Percentiles rank a stretch among this genome's conserved stretches.
Conservation (phyloP, 2,888 invertebrate species). For the Drosophila meridionalis region DNA sequence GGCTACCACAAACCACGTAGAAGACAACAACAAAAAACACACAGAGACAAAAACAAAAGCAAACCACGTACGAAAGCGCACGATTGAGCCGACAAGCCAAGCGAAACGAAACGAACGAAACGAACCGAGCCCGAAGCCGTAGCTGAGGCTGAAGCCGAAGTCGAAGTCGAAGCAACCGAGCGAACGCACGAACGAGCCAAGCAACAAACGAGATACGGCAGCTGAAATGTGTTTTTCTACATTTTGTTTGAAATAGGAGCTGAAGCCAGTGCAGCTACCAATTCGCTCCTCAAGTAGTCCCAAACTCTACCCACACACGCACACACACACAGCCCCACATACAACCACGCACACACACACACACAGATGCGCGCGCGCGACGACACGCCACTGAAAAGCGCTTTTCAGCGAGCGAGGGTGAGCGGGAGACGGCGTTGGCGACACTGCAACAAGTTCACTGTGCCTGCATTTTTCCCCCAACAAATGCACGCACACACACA, state of each 20-base stretch:
- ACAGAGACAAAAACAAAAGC: conserved; percentile 18
- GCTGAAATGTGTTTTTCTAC: conserved; percentile 84
- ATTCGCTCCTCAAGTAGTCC: conserved; percentile 85
- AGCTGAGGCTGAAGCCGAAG: conserved; percentile 27
- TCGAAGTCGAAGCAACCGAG: conserved; percentile 10
- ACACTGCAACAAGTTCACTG: conserved; percentile 79
- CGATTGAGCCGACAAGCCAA: conserved; percentile 19
- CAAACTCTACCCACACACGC: conserved; percentile 85
- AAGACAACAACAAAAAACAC: conserved; percentile 52
- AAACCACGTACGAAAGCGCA: conserved; percentile 38
- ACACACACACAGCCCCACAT: conserved; percentile 22
- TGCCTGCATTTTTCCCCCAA: conserved; percentile 54
- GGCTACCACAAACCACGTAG: conserved; percentile 80
- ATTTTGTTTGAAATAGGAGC: conserved; percentile 85
- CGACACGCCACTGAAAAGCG: conserved; percentile 66
- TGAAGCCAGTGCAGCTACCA: conserved; percentile 86
- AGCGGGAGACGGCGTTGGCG: conserved; percentile 27
- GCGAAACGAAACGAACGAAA: conserved; percentile 5
- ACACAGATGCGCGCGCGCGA: conserved; percentile 34
- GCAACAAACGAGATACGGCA: conserved; percentile 75
- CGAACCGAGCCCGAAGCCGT: conserved; percentile 23
- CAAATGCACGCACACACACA: conserved; percentile 32
- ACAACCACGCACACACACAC: conserved; percentile 74
- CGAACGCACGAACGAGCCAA: conserved; percentile 40
- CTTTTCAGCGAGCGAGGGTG: conserved; percentile 57